These are phyloP conservation scores for Odontophorus gujanensis DNA, from an alignment of 2,113 vertebrate species.

Conservation along the genomic window DNA sequence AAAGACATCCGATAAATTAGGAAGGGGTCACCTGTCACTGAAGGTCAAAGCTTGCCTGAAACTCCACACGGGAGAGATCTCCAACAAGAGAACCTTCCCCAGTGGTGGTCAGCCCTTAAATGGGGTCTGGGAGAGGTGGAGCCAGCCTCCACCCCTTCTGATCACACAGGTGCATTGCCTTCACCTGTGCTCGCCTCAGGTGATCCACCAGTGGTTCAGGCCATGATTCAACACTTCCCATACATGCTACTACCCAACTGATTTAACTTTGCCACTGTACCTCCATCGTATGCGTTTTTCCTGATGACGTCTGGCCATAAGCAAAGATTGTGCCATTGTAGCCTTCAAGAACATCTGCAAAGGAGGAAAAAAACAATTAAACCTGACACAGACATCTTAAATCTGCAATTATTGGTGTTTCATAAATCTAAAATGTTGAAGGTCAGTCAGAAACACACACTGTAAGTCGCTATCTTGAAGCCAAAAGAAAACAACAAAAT, in stretches of 20 bases:
- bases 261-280: constrained; percentile 65
- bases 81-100: no score
- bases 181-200: no score
- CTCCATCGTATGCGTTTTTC: constrained; percentile 98
- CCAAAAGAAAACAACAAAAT: not conserved
- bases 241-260: not conserved
- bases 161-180: no score
- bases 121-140: no score
- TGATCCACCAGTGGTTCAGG: no score
- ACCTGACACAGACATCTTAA: not conserved
- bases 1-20: no score
- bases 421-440: fast-evolving
- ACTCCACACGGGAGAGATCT: no score
- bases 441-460: not conserved
- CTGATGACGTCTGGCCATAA: constrained; percentile 93
- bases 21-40: no score
- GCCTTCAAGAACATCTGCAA: constrained; percentile 90
- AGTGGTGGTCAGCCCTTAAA: no score
- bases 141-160: no score
- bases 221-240: no score
- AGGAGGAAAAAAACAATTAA: not conserved
- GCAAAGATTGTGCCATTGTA: constrained; percentile 96
- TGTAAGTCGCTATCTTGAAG: not conserved
- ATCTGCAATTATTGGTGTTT: not conserved
- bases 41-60: no score